Percentiles rank a stretch among this genome's conserved stretches.
These are phyloP conservation scores for Solenopsis fugax DNA, from an alignment of 1,140 invertebrate genomes.

Conservation along the genomic window DNA sequence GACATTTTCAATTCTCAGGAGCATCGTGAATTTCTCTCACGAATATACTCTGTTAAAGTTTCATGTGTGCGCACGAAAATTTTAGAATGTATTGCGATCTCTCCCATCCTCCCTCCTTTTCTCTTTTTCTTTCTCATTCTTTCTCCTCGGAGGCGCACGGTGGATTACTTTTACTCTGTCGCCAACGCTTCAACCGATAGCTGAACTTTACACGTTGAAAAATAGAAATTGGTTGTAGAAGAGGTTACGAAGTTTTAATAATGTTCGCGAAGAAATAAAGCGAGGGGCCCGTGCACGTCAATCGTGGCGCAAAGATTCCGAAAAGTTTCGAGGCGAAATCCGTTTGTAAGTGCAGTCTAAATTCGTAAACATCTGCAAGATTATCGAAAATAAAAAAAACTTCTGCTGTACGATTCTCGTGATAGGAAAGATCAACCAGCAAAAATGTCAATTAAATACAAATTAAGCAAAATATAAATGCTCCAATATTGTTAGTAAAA, in stretches of 20 bases:
- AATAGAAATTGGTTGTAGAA: slow-evolving; percentile 58
- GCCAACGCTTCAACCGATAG: slow-evolving; percentile 52
- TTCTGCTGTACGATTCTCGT: background rate
- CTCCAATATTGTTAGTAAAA: background rate
- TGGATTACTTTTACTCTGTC: slow-evolving; percentile 58
- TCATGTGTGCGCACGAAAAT: slow-evolving; percentile 39
- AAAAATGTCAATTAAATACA: background rate
- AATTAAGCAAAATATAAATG: background rate
- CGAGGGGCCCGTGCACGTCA: slow-evolving; percentile 8
- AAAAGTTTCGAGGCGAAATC: slow-evolving; percentile 29
- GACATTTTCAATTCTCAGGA: slow-evolving; percentile 35
- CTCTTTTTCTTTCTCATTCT: slow-evolving; percentile 37
- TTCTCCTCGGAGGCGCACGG: slow-evolving; percentile 30
- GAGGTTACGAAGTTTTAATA: slow-evolving; percentile 58
- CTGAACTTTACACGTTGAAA: slow-evolving; percentile 61
- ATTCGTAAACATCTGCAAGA: slow-evolving; percentile 9
- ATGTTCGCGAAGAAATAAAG: slow-evolving; percentile 50
- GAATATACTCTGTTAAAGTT: slow-evolving; percentile 40
- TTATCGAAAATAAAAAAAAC: slow-evolving; percentile 5
- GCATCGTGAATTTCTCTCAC: slow-evolving; percentile 37
- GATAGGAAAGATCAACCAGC: background rate
- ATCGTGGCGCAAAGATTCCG: slow-evolving; percentile 17
- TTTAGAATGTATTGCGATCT: slow-evolving; percentile 48
- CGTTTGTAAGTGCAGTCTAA: slow-evolving; percentile 10
- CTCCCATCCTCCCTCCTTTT: background rate